Conservation (phyloP, 2,797 vertebrate species). For the Merluccius polli region DNA sequence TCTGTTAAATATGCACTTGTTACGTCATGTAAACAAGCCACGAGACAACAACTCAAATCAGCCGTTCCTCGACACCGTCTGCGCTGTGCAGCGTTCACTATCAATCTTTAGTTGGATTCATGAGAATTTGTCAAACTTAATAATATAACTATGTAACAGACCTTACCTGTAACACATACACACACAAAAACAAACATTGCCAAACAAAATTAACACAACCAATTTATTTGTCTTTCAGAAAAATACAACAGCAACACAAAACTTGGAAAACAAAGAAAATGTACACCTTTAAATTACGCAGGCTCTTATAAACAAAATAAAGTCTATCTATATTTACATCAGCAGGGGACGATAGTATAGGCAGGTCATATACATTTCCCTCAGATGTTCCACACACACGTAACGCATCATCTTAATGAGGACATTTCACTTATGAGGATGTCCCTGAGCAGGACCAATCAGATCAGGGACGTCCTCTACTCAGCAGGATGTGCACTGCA, state of each 20-base stretch:
- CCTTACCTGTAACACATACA: background rate
- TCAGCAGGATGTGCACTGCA: background rate
- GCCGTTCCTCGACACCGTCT: too few species aligned
- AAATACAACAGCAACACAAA: constrained; percentile 60
- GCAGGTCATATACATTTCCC: constrained; percentile 45
- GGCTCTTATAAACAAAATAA: constrained; percentile 98
- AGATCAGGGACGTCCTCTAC: background rate
- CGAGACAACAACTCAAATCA: too few species aligned
- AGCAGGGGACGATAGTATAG: constrained; percentile 63
- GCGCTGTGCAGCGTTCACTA: too few species aligned
- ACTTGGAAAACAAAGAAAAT: constrained; percentile 79
- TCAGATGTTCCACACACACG: constrained; percentile 32
- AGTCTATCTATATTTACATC: constrained; percentile 97
- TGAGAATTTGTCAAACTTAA: background rate
- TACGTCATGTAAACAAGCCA: too few species aligned
- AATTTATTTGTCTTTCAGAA: constrained; percentile 68
- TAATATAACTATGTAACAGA: background rate
- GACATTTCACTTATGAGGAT: background rate
- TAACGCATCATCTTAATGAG: constrained; percentile 36
- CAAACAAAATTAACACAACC: constrained; percentile 56
- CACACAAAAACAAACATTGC: background rate
- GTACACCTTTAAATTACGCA: constrained; percentile 96
- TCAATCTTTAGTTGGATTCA: background rate
- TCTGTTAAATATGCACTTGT: too few species aligned
- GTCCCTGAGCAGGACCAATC: background rate